A percentile compares a stretch with the other conserved stretches of the same genome.
Conservation (phyloP, 2,888 invertebrate species). For the Osmoderma eremita region DNA sequence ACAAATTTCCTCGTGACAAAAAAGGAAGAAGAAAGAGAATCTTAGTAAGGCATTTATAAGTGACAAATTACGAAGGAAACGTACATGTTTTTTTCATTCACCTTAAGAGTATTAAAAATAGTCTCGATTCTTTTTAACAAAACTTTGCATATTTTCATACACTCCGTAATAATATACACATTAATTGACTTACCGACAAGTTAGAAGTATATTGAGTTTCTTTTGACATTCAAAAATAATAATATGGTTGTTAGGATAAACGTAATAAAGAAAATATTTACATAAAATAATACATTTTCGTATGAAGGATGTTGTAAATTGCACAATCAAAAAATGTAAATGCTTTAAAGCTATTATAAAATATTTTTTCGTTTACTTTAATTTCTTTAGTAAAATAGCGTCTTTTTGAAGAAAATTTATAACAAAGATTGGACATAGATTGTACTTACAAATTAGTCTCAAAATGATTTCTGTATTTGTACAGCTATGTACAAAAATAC, state of each 20-base stretch:
- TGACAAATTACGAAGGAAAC: conserved; percentile 7
- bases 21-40: too few relatives aligned
- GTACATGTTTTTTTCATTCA: conserved; percentile 17
- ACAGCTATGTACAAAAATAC: conserved; percentile 43
- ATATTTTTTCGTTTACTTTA: conserved; percentile 20
- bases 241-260: conserved; percentile 13
- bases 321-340: conserved; percentile 35
- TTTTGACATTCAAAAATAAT: conserved; percentile 13
- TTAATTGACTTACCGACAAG: conserved; percentile 7
- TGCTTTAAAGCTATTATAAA: conserved; percentile 37
- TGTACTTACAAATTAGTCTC: conserved; percentile 30
- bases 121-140: conserved; percentile 5
- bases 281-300: conserved; percentile 29
- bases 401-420: conserved; percentile 22
- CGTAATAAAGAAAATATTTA: conserved; percentile 24
- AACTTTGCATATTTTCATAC: not conserved
- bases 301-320: conserved; percentile 34
- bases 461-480: conserved; percentile 28
- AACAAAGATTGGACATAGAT: conserved; percentile 25
- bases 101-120: conserved; percentile 33
- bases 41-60: too few relatives aligned
- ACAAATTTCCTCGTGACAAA: too few relatives aligned
- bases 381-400: conserved; percentile 27
- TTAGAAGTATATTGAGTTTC: conserved; percentile 19
- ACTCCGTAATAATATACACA: conserved; percentile 1